phyloP scores from a whole-genome alignment of 2,113 vertebrate species.

The Hiodon tergisus region DNA sequence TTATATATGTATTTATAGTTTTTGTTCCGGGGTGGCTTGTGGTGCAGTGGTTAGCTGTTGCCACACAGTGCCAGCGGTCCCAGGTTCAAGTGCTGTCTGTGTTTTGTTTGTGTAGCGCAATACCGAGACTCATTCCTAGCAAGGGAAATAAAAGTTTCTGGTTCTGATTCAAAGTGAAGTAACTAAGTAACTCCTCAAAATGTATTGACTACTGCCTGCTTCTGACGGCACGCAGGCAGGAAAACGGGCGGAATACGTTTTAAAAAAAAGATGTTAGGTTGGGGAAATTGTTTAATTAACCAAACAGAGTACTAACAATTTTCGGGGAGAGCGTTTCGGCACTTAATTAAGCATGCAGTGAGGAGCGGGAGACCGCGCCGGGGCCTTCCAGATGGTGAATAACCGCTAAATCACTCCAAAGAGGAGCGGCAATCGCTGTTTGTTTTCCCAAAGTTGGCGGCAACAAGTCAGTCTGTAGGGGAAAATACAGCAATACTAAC shows the following conservation, averaged over 20 bases:
- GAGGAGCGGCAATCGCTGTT: constrained; percentile 47
- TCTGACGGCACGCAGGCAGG: not conserved
- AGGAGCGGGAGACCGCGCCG: constrained; percentile 37
- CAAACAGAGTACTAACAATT: constrained; percentile 26
- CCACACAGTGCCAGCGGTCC: too few species aligned
- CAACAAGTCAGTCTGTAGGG: constrained; percentile 30
- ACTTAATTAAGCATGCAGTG: constrained; percentile 64
- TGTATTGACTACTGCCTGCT: not conserved
- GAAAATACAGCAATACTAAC: constrained; percentile 11
- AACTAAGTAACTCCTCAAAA: not conserved
- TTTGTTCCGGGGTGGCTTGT: too few species aligned
- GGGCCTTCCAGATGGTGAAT: constrained; percentile 64
- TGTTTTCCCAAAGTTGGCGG: constrained; percentile 41
- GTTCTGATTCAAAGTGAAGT: too few species aligned
- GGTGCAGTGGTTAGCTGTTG: too few species aligned
- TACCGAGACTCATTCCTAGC: too few species aligned
- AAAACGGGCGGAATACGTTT: not conserved
- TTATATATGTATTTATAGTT: too few species aligned
- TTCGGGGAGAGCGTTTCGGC: constrained; percentile 38
- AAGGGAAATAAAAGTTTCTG: too few species aligned
- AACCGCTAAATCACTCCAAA: constrained; percentile 50
- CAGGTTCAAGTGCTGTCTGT: too few species aligned
- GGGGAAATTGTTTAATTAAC: constrained; percentile 32
- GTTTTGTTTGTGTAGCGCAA: too few species aligned
- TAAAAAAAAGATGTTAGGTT: constrained; percentile 20